Evolutionary conservation across 2,797 vertebrate species (phyloP), one percentile per base, ranked within the genome.

Genomic region (Danio jaintianensis): DNA sequence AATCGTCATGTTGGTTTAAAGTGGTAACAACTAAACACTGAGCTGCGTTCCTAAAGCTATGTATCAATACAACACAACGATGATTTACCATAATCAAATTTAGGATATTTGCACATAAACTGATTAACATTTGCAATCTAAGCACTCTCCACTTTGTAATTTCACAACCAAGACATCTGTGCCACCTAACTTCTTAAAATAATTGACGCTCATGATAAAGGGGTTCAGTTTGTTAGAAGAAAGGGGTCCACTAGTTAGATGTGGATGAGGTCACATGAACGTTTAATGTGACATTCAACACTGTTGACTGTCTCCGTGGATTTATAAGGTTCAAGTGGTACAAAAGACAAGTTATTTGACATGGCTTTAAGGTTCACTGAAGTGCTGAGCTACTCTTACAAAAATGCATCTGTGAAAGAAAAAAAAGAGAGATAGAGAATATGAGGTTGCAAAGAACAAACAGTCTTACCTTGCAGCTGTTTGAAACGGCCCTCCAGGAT

Each of bases 401-500:
- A 11, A 70, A n/a, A 70, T 20, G 12, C 11, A 69, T 48, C 12
- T n/a, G 13, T 15, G n/a, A 12, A 40, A 22, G 9, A 52, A 42
- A 42, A 22, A 68, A 7, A 20, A 18, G 29, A 9, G 0, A 58
- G 3, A 40, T 3, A 55, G 8, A 61, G 18, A 48, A 62, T 15
- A 79, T 22, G 15, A 73, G 48, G 29, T 63, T 10, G 66, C 20
- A 0, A 6, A 78, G 48, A 73, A 58, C 4, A 45, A 42, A 64
- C 42, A 48, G 29, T 86, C 95, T 95, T 95, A 98, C 96, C 96
- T 96, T 98, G 96, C 52, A 98, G 92, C 89, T 98, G 96, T 87
- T 98, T 98, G 92, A 98, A 98, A 61, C 96, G 90, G 84, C 96
- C 96, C 83, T 97, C 96, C 90, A 98, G 88, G 82, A 98, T 95